These are phyloP conservation scores for Eumeta japonica DNA, from an alignment of 1,140 invertebrate genomes.

Conservation along the genomic window DNA sequence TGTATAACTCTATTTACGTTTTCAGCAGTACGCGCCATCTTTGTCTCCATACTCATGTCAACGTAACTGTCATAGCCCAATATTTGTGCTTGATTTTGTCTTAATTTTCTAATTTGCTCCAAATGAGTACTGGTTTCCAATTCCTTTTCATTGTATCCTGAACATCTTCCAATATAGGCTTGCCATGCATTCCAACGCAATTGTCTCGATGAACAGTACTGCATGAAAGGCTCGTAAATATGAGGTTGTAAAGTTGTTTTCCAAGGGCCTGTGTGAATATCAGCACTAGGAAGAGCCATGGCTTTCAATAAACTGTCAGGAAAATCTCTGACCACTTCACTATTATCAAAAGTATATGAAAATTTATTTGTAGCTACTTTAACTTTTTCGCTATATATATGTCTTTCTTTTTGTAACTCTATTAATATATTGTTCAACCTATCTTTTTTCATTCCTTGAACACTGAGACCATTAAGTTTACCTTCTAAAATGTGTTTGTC, in stretches of 20 bases:
- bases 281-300: slow-evolving; percentile 63
- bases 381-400: slow-evolving; percentile 64
- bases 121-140: slow-evolving; percentile 72
- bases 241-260: slow-evolving; percentile 71
- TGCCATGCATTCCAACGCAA: slow-evolving; percentile 83
- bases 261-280: slow-evolving; percentile 75
- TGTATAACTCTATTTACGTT: slow-evolving; percentile 75
- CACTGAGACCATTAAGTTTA: slow-evolving; percentile 72
- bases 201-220: slow-evolving; percentile 77
- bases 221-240: slow-evolving; percentile 71
- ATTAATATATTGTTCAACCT: slow-evolving; percentile 49
- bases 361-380: slow-evolving; percentile 64
- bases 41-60: slow-evolving; percentile 90
- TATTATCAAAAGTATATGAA: slow-evolving; percentile 66
- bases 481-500: slow-evolving; percentile 80
- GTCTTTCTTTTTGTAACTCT: slow-evolving; percentile 56
- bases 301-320: slow-evolving; percentile 68
- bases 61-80: slow-evolving; percentile 79
- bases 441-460: slow-evolving; percentile 46
- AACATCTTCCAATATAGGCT: slow-evolving; percentile 70
- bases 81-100: slow-evolving; percentile 69
- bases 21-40: slow-evolving; percentile 85
- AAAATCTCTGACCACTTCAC: slow-evolving; percentile 68
- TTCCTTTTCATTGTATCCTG: slow-evolving; percentile 62
- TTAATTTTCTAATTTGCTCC: slow-evolving; percentile 72